Evolutionary conservation across 2,113 vertebrate genomes (phyloP).

Genomic region (Collichthys lucidus): DNA sequence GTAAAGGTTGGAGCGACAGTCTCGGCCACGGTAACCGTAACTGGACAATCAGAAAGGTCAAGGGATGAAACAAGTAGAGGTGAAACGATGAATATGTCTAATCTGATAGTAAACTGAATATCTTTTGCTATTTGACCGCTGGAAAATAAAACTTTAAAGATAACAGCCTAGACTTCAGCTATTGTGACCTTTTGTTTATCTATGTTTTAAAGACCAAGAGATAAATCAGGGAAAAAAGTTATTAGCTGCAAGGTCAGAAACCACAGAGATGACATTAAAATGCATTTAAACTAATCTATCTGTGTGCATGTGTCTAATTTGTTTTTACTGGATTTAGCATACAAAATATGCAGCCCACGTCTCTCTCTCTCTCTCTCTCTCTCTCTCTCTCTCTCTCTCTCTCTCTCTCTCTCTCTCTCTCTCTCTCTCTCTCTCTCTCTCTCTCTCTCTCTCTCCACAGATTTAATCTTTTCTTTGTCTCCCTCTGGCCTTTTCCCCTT

Average conservation of each 20-base stretch:
- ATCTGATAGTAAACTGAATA: neutral
- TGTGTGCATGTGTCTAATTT: neutral
- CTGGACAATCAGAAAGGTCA: slow-evolving; percentile 82
- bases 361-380: slow-evolving; percentile 13
- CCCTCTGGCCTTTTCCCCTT: neutral
- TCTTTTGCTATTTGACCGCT: neutral
- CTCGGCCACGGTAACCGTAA: slow-evolving; percentile 96
- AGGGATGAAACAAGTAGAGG: slow-evolving; percentile 63
- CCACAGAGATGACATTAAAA: neutral
- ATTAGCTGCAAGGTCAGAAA: neutral
- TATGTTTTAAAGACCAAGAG: neutral
- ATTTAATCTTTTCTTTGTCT: slow-evolving; percentile 25
- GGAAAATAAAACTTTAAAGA: neutral
- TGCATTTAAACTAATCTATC: neutral
- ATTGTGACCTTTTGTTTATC: neutral
- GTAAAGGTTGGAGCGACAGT: slow-evolving; percentile 97
- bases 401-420: slow-evolving; percentile 8
- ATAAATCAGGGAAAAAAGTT: neutral
- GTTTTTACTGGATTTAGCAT: neutral
- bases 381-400: slow-evolving; percentile 29
- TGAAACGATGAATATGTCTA: neutral
- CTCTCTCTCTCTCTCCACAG: neutral
- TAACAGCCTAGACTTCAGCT: too few relatives aligned
- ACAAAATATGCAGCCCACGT: neutral
- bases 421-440: slow-evolving; percentile 11